Base-by-base conservation (phyloP, 2,888 invertebrate genomes). In the Leptinotarsa juncta region DNA sequence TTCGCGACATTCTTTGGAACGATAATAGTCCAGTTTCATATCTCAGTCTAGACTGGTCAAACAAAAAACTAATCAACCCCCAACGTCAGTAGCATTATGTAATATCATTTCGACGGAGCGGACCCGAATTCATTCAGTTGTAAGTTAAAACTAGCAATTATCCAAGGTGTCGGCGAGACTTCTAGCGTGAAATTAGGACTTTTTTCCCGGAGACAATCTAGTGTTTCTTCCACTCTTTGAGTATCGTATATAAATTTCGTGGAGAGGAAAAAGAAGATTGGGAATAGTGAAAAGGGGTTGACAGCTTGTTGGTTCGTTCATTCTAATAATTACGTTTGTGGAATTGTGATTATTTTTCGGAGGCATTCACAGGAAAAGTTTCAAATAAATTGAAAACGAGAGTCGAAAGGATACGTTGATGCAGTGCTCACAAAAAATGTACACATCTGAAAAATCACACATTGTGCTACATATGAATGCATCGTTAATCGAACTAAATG, bases 101-200 rank as follows among this genome's bases (percentile, higher is more conserved):
- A 20, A 57, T 15, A 23, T 23, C 4, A 15, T 15, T 57, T 20
- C 20, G 57, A 15, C 23, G 57, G 14, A 57, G 23, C 57, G 5
- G 57, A 57, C 57, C 57, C 20, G 15, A 23, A 23, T 23, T 57
- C 15, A 57, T 57, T 57, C 23, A 57, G 3, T 15, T 23, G 57
- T 23, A 14, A 57, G 4, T 57, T 14, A 16, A 57, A 57, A 57
- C 57, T 26, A 23, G 23, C 57, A 57, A 57, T 57, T 23, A 57
- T 23, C 57, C 57, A 57, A 57, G 20, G 23, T 57, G 57, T 57
- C 57, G 57, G 57, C 15, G 15, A 23, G 23, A 57, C 57, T 57
- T 57, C 15, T 15, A 26, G 23, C 23, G 57, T 57, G 23, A 57
- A 57, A 57, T 57, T 57, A 14, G 57, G 10, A 4, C 14, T 57